Evolutionary conservation across 1,140 invertebrate genomes (phyloP).

Genomic region (Neotoxoptera formosana): DNA sequence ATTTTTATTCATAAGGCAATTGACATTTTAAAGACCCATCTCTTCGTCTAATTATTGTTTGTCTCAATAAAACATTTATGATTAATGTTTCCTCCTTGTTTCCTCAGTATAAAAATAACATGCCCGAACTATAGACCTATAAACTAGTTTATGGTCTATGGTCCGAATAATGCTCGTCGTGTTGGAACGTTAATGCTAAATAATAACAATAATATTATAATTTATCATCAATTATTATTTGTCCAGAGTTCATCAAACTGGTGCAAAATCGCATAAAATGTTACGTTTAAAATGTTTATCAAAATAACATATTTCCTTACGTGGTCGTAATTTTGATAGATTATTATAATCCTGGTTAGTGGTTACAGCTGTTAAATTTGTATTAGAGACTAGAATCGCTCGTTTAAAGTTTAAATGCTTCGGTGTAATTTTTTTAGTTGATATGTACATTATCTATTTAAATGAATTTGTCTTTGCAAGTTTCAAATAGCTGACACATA

Average conservation of each 20-base stretch:
- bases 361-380: neutral
- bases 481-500: neutral
- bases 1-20: neutral
- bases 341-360: neutral
- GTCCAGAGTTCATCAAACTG: neutral
- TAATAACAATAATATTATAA: neutral
- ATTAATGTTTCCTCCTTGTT: too few species aligned
- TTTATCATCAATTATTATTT: constrained; percentile 4
- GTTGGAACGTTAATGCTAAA: neutral
- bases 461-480: neutral
- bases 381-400: neutral
- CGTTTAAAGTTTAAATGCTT: too few species aligned
- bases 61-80: neutral
- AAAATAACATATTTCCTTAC: neutral
- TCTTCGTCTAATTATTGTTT: neutral
- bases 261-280: neutral
- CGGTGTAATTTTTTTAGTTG: neutral
- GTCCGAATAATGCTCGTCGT: neutral
- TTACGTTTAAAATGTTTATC: neutral
- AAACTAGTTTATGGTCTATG: too few species aligned
- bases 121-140: neutral
- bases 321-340: neutral
- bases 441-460: neutral
- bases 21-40: neutral
- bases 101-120: neutral